A percentile compares a stretch with the other conserved stretches of the same genome.
Evolutionary conservation across 2,888 invertebrate species (phyloP).

Genomic region (Protonemura montana): DNA sequence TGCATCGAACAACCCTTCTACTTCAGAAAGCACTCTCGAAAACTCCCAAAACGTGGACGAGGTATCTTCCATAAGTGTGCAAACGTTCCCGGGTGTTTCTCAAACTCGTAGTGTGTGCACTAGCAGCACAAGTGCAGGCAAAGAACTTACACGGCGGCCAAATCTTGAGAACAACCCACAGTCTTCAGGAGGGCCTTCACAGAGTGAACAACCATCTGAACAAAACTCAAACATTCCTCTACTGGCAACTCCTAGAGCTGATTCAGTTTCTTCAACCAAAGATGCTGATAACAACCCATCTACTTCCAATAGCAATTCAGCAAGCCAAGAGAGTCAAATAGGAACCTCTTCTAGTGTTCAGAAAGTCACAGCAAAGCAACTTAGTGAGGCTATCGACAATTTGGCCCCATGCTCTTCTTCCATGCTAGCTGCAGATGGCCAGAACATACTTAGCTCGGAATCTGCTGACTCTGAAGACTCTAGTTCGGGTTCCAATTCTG

Average conservation of each 20-base stretch:
- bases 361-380: slow-evolving; percentile 17
- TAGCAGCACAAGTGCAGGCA: slow-evolving; percentile 17
- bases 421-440: neutral
- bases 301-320: neutral
- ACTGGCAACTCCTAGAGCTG: neutral
- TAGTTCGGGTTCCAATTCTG: neutral
- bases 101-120: slow-evolving; percentile 5
- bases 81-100: neutral
- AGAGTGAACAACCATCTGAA: slow-evolving; percentile 10
- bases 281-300: neutral
- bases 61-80: slow-evolving; percentile 19
- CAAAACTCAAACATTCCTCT: neutral
- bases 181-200: slow-evolving; percentile 19
- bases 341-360: neutral
- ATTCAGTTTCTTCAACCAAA: slow-evolving; percentile 33
- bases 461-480: slow-evolving; percentile 3
- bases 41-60: slow-evolving; percentile 13
- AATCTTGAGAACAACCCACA: neutral
- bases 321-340: slow-evolving; percentile 16
- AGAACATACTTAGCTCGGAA: neutral
- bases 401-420: slow-evolving; percentile 29
- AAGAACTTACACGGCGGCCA: neutral
- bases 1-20: slow-evolving; percentile 23
- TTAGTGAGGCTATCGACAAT: slow-evolving; percentile 31
- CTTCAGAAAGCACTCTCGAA: neutral